Conservation (phyloP, 2,888 invertebrate species). For the Nycteola revayana region DNA sequence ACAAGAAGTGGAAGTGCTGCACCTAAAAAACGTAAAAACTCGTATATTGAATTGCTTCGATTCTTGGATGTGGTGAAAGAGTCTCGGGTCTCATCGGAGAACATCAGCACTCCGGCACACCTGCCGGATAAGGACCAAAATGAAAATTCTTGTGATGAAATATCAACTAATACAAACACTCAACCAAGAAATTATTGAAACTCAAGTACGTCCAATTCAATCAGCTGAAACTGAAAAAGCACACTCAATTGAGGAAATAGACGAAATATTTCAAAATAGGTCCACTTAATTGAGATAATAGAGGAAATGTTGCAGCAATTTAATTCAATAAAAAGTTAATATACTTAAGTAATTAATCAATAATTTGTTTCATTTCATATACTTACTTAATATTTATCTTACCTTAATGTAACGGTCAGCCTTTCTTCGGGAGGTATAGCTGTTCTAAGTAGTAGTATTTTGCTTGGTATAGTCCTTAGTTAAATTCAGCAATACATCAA, state of each 20-base stretch:
- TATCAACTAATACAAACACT: slow-evolving; percentile 24
- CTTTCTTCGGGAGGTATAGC: slow-evolving; percentile 18
- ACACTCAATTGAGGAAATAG: slow-evolving; percentile 20
- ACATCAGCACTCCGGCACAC: slow-evolving; percentile 17
- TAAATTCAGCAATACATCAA: too few relatives aligned
- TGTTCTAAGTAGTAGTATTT: too few relatives aligned
- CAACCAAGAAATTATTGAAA: slow-evolving; percentile 13
- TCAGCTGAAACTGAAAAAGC: slow-evolving; percentile 17
- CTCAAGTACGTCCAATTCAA: slow-evolving; percentile 10
- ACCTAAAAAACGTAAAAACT: slow-evolving; percentile 19
- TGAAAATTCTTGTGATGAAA: slow-evolving; percentile 22
- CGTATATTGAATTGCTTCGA: slow-evolving; percentile 18
- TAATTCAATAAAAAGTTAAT: slow-evolving; percentile 6
- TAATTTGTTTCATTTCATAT: slow-evolving; percentile 13
- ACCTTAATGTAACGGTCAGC: slow-evolving; percentile 15
- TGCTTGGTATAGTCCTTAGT: too few relatives aligned
- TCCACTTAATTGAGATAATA: slow-evolving; percentile 17
- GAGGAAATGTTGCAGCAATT: slow-evolving; percentile 9
- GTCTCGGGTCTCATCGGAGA: slow-evolving; percentile 19
- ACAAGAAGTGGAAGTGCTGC: slow-evolving; percentile 17
- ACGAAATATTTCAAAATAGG: slow-evolving; percentile 15
- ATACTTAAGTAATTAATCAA: slow-evolving; percentile 9
- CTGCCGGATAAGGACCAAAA: slow-evolving; percentile 21
- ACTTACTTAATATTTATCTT: slow-evolving; percentile 12
- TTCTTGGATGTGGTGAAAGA: slow-evolving; percentile 18